Conservation (phyloP, 1,140 invertebrate species). For the Sitobion miscanthi region DNA sequence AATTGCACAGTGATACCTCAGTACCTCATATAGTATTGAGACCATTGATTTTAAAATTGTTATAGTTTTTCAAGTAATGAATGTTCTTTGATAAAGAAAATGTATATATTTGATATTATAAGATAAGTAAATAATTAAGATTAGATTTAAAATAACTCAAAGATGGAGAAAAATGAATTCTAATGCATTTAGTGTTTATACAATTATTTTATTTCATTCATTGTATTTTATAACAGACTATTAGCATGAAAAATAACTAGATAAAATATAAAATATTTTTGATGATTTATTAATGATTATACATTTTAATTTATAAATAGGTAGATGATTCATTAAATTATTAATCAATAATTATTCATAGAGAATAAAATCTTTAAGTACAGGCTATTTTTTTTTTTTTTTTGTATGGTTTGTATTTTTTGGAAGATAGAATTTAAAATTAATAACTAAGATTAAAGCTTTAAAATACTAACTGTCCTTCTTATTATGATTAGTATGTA, state of each 20-base stretch:
- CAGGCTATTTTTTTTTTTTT: too few relatives aligned
- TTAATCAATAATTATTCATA: background rate
- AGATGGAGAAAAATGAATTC: background rate
- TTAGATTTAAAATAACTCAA: background rate
- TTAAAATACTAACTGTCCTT: background rate
- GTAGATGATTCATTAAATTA: background rate
- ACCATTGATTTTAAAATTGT: background rate
- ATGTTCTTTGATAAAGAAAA: background rate
- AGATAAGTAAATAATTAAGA: background rate
- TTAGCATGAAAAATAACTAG: background rate
- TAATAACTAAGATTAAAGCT: background rate
- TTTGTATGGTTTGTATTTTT: too few relatives aligned
- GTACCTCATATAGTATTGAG: background rate
- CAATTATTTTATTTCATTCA: background rate
- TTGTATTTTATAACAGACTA: too few relatives aligned
- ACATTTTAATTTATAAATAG: background rate
- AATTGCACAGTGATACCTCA: background rate
- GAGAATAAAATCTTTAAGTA: too few relatives aligned
- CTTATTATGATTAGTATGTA: background rate
- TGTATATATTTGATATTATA: background rate
- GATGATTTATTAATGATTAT: background rate
- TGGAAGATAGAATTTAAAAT: too few relatives aligned
- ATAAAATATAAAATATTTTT: background rate
- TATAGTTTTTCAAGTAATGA: background rate
- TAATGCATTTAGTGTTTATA: background rate